phyloP scores from a whole-genome alignment of 2,797 vertebrate species.

The Betta splendens region DNA sequence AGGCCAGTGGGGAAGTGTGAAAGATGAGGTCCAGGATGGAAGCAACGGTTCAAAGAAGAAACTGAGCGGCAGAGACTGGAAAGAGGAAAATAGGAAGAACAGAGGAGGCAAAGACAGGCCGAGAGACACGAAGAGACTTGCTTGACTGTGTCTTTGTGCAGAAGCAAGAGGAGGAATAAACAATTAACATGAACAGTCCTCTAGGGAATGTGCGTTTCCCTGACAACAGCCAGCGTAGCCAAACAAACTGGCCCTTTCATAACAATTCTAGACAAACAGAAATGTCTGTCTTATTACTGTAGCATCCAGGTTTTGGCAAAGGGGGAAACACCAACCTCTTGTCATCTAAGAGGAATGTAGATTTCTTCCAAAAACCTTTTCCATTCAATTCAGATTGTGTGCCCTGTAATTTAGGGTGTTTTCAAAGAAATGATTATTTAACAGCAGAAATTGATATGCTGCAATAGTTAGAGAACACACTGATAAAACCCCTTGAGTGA shows the following conservation, averaged over 20 bases:
- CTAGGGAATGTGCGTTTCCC: conserved; percentile 75
- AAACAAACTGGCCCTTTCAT: conserved; percentile 80
- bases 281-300: conserved; percentile 54
- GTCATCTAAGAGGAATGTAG: background rate
- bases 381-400: background rate
- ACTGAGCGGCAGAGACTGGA: conserved; percentile 39
- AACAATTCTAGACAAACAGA: conserved; percentile 72
- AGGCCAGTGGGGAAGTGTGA: conserved; percentile 42
- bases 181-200: conserved; percentile 75
- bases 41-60: conserved; percentile 47
- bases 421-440: background rate
- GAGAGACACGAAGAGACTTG: conserved; percentile 45
- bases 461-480: background rate
- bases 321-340: conserved; percentile 10
- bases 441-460: background rate
- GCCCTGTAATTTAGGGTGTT: background rate
- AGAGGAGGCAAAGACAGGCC: conserved; percentile 22
- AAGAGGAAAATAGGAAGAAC: conserved; percentile 28
- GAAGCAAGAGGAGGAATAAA: conserved; percentile 67
- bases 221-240: conserved; percentile 70
- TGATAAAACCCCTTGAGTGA: conserved; percentile 9
- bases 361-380: background rate
- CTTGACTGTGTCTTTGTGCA: conserved; percentile 68
- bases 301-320: conserved; percentile 29
- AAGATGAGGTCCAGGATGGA: conserved; percentile 42